Conservation (phyloP, 2,113 vertebrate species). For the Desmodus rotundus region DNA sequence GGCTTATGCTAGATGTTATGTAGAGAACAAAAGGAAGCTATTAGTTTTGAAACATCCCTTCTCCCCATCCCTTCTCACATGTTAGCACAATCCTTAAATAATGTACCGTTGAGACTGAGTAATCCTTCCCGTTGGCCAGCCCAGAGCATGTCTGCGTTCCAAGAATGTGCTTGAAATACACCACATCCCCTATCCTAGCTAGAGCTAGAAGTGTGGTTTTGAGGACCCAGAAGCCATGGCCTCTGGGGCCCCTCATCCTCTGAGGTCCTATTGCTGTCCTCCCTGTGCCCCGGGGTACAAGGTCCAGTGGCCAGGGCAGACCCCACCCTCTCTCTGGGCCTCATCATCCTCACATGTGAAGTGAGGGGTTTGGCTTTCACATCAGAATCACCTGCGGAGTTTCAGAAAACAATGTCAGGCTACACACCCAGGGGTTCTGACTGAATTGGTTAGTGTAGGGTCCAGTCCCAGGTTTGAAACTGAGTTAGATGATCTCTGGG, state of each 20-base stretch:
- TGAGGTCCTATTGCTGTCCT: background rate
- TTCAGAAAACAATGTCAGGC: background rate
- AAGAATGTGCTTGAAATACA: background rate
- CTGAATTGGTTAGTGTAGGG: background rate
- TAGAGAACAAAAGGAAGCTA: constrained; percentile 35
- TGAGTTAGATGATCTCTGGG: background rate
- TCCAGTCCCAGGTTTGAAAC: background rate
- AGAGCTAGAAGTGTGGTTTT: background rate
- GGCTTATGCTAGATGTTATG: background rate
- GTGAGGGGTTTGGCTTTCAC: background rate
- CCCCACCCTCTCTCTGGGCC: background rate
- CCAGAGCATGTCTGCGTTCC: background rate
- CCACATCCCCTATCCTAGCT: background rate
- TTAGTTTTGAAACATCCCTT: background rate
- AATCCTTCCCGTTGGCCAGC: background rate
- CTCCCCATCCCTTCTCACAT: background rate
- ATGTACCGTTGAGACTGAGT: background rate
- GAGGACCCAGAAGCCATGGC: background rate
- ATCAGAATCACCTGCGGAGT: background rate
- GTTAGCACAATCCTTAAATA: background rate
- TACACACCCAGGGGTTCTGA: background rate
- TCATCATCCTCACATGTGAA: background rate
- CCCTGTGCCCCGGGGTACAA: background rate
- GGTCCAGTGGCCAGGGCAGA: background rate
- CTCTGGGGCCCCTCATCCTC: background rate